A percentile compares a stretch with the other conserved stretches of the same genome.
These are phyloP conservation scores for Drosophila lacicola DNA, from an alignment of 2,888 invertebrate species.

Conservation along the genomic window DNA sequence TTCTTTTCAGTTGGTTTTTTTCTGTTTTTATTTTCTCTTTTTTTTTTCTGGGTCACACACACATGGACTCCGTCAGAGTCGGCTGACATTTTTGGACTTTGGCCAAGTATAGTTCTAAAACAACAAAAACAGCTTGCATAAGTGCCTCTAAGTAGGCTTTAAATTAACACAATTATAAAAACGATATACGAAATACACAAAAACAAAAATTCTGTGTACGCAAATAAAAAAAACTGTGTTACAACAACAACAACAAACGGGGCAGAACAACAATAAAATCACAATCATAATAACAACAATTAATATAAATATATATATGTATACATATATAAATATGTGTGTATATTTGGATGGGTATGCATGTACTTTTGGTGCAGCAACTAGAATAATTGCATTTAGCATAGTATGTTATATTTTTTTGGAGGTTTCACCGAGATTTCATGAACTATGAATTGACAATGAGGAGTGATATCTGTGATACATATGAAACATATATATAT, in stretches of 20 bases:
- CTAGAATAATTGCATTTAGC: slow-evolving; percentile 56
- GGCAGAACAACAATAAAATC: slow-evolving; percentile 59
- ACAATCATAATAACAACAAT: slow-evolving; percentile 60
- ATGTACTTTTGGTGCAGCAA: slow-evolving; percentile 55
- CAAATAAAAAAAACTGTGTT: slow-evolving; percentile 43
- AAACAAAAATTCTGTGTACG: slow-evolving; percentile 25
- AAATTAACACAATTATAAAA: slow-evolving; percentile 53
- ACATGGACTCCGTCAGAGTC: slow-evolving; percentile 37
- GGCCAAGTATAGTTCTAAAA: slow-evolving; percentile 45
- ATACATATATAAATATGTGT: neutral
- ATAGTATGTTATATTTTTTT: slow-evolving; percentile 10
- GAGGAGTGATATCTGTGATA: slow-evolving; percentile 5
- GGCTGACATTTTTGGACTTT: slow-evolving; percentile 42
- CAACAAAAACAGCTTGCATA: slow-evolving; percentile 62
- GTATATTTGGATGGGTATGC: slow-evolving; percentile 2
- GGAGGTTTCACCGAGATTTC: slow-evolving; percentile 23
- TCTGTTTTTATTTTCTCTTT: slow-evolving; percentile 16
- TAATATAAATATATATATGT: slow-evolving; percentile 31
- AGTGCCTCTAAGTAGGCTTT: slow-evolving; percentile 70
- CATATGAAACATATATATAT: neutral
- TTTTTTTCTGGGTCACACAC: slow-evolving; percentile 53
- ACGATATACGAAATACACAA: slow-evolving; percentile 25
- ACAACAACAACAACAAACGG: slow-evolving; percentile 55
- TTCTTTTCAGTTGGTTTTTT: slow-evolving; percentile 7
- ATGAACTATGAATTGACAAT: slow-evolving; percentile 6